phyloP scores from a whole-genome alignment of 2,113 vertebrate genomes.

The Todiramphus saurophagus region DNA sequence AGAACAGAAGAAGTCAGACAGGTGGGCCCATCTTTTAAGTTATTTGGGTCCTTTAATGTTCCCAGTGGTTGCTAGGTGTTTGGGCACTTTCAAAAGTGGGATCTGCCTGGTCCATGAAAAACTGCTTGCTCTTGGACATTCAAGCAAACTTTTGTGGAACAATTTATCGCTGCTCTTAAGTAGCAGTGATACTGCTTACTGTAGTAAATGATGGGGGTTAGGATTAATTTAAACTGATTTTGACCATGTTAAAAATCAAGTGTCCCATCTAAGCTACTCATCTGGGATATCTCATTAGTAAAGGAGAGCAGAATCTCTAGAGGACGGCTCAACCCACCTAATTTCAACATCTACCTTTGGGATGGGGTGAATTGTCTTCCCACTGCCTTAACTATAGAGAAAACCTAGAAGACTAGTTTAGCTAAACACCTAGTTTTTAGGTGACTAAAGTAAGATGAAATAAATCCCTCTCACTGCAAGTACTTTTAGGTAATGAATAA shows the following conservation, averaged over 20 bases:
- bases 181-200: not conserved
- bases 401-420: not conserved
- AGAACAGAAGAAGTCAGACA: slow-evolving; percentile 47
- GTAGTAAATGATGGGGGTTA: not conserved
- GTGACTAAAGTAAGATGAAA: not conserved
- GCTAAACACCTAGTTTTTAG: not conserved
- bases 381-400: not conserved
- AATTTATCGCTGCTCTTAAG: slow-evolving; percentile 40
- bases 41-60: slow-evolving; percentile 59
- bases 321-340: not conserved
- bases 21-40: slow-evolving; percentile 20
- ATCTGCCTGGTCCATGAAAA: not conserved
- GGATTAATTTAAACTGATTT: slow-evolving; percentile 36
- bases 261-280: not conserved
- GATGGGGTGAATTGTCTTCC: not conserved
- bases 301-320: not conserved
- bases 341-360: not conserved
- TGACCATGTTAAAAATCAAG: not conserved
- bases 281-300: not conserved
- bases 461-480: not conserved
- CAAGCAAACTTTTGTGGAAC: not conserved
- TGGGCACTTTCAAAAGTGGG: not conserved
- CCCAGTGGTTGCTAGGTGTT: slow-evolving; percentile 23
- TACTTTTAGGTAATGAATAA: slow-evolving; percentile 42
- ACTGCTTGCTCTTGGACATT: slow-evolving; percentile 36